A percentile compares a stretch with the other conserved stretches of the same genome.
Evolutionary conservation across 2,888 invertebrate genomes (phyloP).

Genomic region (Mesodorylaimus sp.): DNA sequence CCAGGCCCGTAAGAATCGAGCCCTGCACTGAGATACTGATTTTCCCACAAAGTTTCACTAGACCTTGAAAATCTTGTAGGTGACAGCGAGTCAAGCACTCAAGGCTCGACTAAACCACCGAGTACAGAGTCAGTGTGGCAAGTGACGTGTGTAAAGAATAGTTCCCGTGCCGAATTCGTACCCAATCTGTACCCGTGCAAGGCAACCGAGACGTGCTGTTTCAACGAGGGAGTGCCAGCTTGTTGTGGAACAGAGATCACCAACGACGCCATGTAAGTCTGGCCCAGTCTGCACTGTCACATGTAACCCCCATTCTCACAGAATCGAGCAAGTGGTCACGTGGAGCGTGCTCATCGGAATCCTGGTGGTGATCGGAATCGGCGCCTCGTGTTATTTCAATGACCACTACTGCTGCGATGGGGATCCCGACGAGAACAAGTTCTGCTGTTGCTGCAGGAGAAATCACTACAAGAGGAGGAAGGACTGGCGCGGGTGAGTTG

Average conservation of each 20-base stretch:
- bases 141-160: background rate
- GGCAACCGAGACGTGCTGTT: background rate
- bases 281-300: background rate
- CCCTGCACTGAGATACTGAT: too few species aligned
- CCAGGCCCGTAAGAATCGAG: too few species aligned
- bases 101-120: too few species aligned
- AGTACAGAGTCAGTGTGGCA: too few species aligned
- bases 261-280: slow-evolving; percentile 1
- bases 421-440: background rate
- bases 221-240: slow-evolving; percentile 3
- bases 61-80: too few species aligned
- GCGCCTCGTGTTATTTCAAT: slow-evolving; percentile 9
- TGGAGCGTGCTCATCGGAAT: slow-evolving; percentile 6
- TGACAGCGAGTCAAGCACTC: too few species aligned
- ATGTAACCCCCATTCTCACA: background rate
- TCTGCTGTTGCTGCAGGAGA: background rate
- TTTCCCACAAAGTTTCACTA: too few species aligned
- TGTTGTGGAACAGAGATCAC: slow-evolving; percentile 7
- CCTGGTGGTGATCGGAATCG: slow-evolving; percentile 3
- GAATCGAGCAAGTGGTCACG: slow-evolving; percentile 5
- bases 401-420: slow-evolving; percentile 9
- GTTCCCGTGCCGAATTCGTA: background rate
- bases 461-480: background rate
- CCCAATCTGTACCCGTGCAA: slow-evolving; percentile 7
- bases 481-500: too few species aligned